A percentile compares a stretch with the other conserved stretches of the same genome.
Evolutionary conservation across 1,140 invertebrate species (phyloP).

Genomic region (Archivesica marissinica): DNA sequence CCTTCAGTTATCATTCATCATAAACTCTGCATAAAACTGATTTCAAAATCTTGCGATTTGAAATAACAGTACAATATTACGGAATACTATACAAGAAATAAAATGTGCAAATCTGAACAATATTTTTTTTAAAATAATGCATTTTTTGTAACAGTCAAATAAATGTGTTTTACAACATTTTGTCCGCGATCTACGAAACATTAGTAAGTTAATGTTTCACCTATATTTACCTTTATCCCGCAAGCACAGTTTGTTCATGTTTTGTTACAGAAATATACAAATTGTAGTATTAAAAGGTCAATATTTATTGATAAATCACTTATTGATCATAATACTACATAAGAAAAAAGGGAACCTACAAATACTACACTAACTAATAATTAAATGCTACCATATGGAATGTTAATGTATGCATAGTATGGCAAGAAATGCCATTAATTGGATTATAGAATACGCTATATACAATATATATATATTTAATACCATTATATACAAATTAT

Average conservation of each 20-base stretch:
- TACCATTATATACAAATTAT: neutral
- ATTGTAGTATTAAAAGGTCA: too few species aligned
- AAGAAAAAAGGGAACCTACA: neutral
- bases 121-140: too few species aligned
- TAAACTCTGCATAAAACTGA: neutral
- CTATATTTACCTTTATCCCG: too few species aligned
- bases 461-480: neutral
- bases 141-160: too few species aligned
- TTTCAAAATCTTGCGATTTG: neutral
- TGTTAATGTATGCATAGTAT: constrained; percentile 45
- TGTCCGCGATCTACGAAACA: too few species aligned
- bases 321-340: neutral
- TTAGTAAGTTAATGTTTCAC: too few species aligned
- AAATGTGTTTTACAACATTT: too few species aligned
- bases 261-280: too few species aligned
- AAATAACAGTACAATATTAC: too few species aligned
- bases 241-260: too few species aligned
- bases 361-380: neutral
- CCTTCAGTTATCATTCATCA: constrained; percentile 5
- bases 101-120: too few species aligned
- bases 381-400: constrained; percentile 11
- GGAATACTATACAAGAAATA: too few species aligned
- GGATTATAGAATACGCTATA: neutral
- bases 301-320: neutral
- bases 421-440: constrained; percentile 23